phyloP scores from a whole-genome alignment of 2,797 vertebrate species.

The Bovichtus diacanthus region DNA sequence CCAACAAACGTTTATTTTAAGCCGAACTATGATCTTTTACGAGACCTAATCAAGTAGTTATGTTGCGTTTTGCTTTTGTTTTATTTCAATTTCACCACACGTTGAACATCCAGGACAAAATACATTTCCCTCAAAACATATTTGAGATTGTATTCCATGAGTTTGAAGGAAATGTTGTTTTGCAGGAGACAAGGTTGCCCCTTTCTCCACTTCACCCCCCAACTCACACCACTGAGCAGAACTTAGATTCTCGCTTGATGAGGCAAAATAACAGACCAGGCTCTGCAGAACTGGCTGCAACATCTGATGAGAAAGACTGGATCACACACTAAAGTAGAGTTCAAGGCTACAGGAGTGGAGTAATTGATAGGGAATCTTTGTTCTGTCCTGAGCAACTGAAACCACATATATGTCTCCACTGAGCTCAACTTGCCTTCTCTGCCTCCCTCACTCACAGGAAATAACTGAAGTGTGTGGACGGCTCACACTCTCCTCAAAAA shows the following conservation, averaged over 20 bases:
- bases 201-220: not conserved
- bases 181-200: too few relatives aligned
- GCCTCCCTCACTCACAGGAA: slow-evolving; percentile 5
- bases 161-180: too few relatives aligned
- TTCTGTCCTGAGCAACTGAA: not conserved
- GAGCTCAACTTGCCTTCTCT: slow-evolving; percentile 12
- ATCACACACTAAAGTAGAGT: not conserved
- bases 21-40: too few relatives aligned
- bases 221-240: slow-evolving; percentile 6
- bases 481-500: slow-evolving; percentile 22
- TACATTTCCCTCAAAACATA: too few relatives aligned
- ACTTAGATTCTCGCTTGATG: slow-evolving; percentile 11
- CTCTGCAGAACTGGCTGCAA: not conserved
- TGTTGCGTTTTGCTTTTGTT: too few relatives aligned
- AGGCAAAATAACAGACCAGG: not conserved
- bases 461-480: slow-evolving; percentile 21
- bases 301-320: not conserved
- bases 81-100: too few relatives aligned
- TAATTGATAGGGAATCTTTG: slow-evolving; percentile 4
- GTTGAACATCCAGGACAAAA: too few relatives aligned
- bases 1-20: too few relatives aligned
- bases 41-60: too few relatives aligned
- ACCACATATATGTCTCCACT: not conserved
- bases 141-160: too few relatives aligned
- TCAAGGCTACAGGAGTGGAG: slow-evolving; percentile 17